Base-by-base conservation (phyloP, 2,888 invertebrate genomes). In the Girardia tigrina region DNA sequence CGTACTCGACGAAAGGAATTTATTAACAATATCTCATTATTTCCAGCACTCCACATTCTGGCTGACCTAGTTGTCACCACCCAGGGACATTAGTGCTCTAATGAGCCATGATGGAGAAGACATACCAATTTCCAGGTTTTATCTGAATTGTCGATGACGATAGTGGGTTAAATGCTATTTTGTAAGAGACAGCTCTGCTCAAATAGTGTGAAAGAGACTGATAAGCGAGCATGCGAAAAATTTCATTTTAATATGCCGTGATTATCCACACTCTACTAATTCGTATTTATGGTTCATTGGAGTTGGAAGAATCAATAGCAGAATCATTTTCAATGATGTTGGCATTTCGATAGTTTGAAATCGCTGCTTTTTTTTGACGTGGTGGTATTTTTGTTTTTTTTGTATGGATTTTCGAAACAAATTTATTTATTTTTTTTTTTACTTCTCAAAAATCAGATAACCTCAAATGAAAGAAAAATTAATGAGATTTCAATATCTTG, bases 1-100 rank as follows among this genome's bases (percentile, higher is more conserved):
- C 56, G 56, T 56, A 56, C 56, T 56, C 56, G 56, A 56, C 56
- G 23, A 56, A n/a, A 8, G 23, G 56, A 56, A 56, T 56, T 56
- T 56, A 56, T 56, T 56, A 56, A 56, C n/a, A 56, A 56, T 56
- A 56, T 56, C 56, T 56, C 56, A 56, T 56, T 56, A 56, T 56
- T 56, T 56, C 56, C 56, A 56, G 56, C 56, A 56, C 56, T 56
- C 56, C 56, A 56, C 8, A 56, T 56, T 56, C 56, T 56, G 56
- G 56, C 56, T 56, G 56, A 56, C 56, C 56, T 56, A 56, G 56
- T 56, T 56, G 56, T 56, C 56, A 56, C 56, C 56, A 56, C 56
- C 56, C 56, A 56, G 56, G 56, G 56, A 56, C 56, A 56, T 56
- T 56, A 56, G 56, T 56, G 56, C n/a, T 56, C 56, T 8, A 56